A percentile compares a stretch with the other conserved stretches of the same genome.
phyloP scores from a whole-genome alignment of 2,888 invertebrate genomes.

The Taphrorychus bicolor region DNA sequence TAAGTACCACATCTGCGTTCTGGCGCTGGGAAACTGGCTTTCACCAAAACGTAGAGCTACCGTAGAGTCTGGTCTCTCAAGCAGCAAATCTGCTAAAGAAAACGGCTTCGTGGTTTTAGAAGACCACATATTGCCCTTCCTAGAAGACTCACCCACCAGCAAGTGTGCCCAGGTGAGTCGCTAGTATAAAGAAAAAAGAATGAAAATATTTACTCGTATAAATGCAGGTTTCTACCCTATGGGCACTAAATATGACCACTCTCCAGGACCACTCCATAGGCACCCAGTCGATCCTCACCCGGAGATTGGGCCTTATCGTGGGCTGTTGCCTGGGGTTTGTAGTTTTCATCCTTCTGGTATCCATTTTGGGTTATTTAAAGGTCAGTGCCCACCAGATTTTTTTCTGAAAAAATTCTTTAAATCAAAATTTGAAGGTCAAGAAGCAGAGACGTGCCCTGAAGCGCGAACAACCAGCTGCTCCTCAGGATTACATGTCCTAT shows the following conservation, averaged over 20 bases:
- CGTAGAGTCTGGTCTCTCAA: slow-evolving; percentile 63
- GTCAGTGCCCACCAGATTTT: slow-evolving; percentile 43
- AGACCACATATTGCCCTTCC: slow-evolving; percentile 63
- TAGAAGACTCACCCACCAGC: slow-evolving; percentile 75
- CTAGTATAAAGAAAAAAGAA: background rate
- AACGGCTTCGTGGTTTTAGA: slow-evolving; percentile 66
- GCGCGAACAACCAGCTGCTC: slow-evolving; percentile 71
- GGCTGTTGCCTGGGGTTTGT: slow-evolving; percentile 87
- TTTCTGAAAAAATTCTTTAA: background rate
- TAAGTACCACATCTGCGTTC: slow-evolving; percentile 85
- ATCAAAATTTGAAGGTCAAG: slow-evolving; percentile 62
- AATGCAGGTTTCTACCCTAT: slow-evolving; percentile 63
- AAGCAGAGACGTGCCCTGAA: slow-evolving; percentile 81
- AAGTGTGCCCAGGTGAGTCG: slow-evolving; percentile 71
- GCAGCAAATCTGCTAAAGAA: slow-evolving; percentile 52
- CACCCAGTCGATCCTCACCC: slow-evolving; percentile 78
- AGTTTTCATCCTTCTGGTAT: slow-evolving; percentile 83
- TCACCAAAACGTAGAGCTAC: slow-evolving; percentile 59
- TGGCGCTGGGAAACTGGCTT: slow-evolving; percentile 82
- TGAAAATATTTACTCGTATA: background rate
- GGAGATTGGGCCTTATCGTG: slow-evolving; percentile 83
- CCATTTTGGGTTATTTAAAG: slow-evolving; percentile 85
- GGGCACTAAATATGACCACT: slow-evolving; percentile 67
- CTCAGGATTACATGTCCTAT: slow-evolving; percentile 84
- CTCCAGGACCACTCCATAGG: slow-evolving; percentile 59